phyloP scores from a whole-genome alignment of 2,113 vertebrate species.

The Enhydra lutris region DNA sequence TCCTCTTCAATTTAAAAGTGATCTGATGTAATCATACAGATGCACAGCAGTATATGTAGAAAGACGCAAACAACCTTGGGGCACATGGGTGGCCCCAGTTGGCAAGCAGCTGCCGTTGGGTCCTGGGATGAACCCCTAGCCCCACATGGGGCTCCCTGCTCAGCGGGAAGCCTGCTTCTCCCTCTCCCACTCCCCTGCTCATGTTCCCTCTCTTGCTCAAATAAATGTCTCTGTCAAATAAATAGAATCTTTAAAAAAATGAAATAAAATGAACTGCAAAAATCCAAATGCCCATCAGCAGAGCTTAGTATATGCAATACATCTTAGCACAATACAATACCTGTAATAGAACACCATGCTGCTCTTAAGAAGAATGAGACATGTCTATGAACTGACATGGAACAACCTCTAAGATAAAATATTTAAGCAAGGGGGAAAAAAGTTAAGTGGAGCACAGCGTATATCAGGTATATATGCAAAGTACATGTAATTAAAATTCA shows the following conservation, averaged over 20 bases:
- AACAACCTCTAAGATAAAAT: slow-evolving; percentile 6
- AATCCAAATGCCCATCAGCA: not conserved
- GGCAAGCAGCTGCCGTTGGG: too few species aligned
- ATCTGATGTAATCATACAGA: not conserved
- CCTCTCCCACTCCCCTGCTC: too few species aligned
- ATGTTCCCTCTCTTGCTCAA: too few species aligned
- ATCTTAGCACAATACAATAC: too few species aligned
- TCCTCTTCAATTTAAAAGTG: not conserved
- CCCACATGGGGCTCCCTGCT: too few species aligned
- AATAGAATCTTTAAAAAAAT: too few species aligned
- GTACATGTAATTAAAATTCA: not conserved
- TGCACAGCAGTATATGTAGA: not conserved
- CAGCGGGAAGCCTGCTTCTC: too few species aligned
- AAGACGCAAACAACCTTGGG: not conserved
- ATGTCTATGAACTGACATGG: not conserved
- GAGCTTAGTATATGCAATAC: not conserved
- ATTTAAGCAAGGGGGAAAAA: not conserved
- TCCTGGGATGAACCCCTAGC: too few species aligned
- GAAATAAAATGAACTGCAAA: not conserved
- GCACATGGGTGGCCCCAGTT: too few species aligned
- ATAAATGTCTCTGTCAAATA: too few species aligned
- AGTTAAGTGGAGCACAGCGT: not conserved
- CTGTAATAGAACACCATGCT: not conserved
- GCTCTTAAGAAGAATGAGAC: not conserved
- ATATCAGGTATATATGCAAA: not conserved